These are phyloP conservation scores for Megaceryle alcyon DNA, from an alignment of 2,797 vertebrate genomes.

Conservation along the genomic window DNA sequence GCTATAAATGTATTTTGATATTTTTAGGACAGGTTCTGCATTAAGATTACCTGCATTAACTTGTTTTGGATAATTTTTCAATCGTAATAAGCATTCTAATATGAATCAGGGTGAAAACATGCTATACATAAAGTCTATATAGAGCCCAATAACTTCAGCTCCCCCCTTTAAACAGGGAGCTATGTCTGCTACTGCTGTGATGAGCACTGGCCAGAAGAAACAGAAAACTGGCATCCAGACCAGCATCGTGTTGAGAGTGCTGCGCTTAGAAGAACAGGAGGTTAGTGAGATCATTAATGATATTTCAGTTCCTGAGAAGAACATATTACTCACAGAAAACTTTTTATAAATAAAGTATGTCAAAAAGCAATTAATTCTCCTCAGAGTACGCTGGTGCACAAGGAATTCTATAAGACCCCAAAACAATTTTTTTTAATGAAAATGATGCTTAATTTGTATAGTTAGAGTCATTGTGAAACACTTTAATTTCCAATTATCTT, in stretches of 20 bases:
- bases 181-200: background rate
- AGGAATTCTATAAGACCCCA: background rate
- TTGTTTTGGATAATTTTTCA: background rate
- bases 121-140: accelerated
- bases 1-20: background rate
- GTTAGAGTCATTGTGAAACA: background rate
- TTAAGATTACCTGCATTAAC: background rate
- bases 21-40: background rate
- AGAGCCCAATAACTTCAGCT: background rate
- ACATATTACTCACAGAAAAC: background rate
- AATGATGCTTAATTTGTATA: background rate
- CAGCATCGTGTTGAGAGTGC: background rate
- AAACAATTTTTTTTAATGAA: background rate
- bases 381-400: accelerated
- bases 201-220: background rate
- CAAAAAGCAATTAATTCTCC: background rate
- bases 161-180: background rate
- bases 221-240: background rate
- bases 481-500: background rate
- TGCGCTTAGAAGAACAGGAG: background rate
- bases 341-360: background rate
- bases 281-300: background rate
- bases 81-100: background rate
- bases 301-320: background rate
- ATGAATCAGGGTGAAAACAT: background rate